Evolutionary conservation across 1,140 invertebrate species (phyloP), one percentile per base, ranked within the genome.

Genomic region (Drosophila equinoxialis): DNA sequence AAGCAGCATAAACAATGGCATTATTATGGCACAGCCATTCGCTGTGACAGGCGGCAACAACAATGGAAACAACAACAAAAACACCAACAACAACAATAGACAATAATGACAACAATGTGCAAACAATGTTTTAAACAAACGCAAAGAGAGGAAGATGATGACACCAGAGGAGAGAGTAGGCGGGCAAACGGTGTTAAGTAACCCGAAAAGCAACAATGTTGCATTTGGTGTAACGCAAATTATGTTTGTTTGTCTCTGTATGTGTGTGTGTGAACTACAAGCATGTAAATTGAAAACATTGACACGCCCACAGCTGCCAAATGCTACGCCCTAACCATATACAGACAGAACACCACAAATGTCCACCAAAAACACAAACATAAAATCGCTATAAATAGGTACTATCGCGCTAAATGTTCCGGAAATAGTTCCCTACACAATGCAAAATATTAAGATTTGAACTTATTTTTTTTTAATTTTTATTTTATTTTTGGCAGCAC

Each of bases 1-100:
- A 80, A 79, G 84, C 89, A 37, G 65, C 83, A 89, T 89, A 89
- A 89, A 87, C 83, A 89, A 89, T 89, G 77, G 59, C 67, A 79
- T 80, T 87, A 83, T 71, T 64, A 72, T 65, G 55, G 68, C 62
- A 77, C 70, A 76, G 70, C 45, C 74, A 65, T 67, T 64, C 68
- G 67, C 68, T 65, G 60, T 54, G 30, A 51, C 61, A 64, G 65
- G 42, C 65, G 17, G 37, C 2, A 63, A 48, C 23, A 65, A 30
- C 67, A 37, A 39, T 45, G 37, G 51, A 45, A 62, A 23, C 62
- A 60, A 63, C 69, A 48, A 66, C 30, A 71, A 48, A 33, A 60
- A 63, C 69, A 48, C 63, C 37, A 71, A 48, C 39, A 62, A 37
- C 61, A 57, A 45, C 60, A 78, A 51, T 71, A 72, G 37, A 37